Conservation (phyloP, 1,140 invertebrate genomes). For the Bombus breviceps region DNA sequence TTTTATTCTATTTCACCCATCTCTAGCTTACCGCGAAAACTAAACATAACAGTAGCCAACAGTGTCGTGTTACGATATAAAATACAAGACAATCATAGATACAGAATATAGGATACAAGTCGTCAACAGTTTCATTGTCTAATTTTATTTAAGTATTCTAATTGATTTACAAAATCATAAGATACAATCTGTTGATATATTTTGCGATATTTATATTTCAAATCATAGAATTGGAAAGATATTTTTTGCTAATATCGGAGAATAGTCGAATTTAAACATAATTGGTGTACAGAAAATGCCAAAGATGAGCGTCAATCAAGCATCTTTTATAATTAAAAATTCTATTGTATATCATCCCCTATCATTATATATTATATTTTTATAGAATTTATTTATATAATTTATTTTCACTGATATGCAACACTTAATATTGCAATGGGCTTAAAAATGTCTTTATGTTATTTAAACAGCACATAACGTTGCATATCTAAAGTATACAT, state of each 20-base stretch:
- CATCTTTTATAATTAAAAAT: neutral
- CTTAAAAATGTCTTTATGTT: neutral
- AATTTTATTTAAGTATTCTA: neutral
- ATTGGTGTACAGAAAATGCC: neutral
- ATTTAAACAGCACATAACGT: neutral
- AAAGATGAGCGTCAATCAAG: neutral
- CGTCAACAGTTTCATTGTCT: neutral
- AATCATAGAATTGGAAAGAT: neutral
- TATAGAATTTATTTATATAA: neutral
- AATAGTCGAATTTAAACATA: constrained; percentile 1
- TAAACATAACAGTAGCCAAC: constrained; percentile 6
- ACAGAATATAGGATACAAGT: neutral
- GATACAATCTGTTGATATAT: neutral
- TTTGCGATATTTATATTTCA: neutral
- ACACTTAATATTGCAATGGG: no score
- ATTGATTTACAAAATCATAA: neutral
- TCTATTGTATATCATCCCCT: neutral
- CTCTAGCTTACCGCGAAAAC: constrained; percentile 52
- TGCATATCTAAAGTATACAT: neutral
- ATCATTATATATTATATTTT: neutral
- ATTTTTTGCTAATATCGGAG: neutral
- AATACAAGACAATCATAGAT: neutral
- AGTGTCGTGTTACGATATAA: neutral
- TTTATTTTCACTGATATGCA: neutral
- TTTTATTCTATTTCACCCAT: neutral